Evolutionary conservation across 1,140 invertebrate species (phyloP).

Genomic region (Pachypsylla venusta): DNA sequence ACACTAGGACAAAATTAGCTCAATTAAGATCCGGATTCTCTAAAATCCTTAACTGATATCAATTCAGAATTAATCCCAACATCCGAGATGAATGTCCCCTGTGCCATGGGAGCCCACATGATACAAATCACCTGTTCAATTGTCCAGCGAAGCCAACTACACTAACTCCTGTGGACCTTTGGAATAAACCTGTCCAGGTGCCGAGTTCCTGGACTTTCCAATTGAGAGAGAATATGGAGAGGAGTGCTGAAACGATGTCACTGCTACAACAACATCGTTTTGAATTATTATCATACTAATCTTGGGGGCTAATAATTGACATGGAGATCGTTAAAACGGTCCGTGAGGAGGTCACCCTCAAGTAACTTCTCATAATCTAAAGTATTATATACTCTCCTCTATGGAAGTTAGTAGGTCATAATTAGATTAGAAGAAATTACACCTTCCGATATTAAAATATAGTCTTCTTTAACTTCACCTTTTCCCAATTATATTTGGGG

Average conservation of each 20-base stretch:
- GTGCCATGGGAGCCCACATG: not conserved
- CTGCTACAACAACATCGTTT: slow-evolving; percentile 9
- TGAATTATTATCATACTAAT: too few relatives aligned
- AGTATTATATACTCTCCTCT: too few relatives aligned
- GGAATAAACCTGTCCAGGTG: not conserved
- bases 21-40: slow-evolving; percentile 3
- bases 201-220: not conserved
- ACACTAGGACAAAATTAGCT: slow-evolving; percentile 1
- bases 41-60: not conserved
- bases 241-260: not conserved
- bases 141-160: not conserved
- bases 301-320: too few relatives aligned
- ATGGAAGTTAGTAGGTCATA: too few relatives aligned
- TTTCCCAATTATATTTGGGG: too few relatives aligned
- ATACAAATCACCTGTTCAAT: not conserved
- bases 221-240: not conserved
- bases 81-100: not conserved
- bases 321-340: too few relatives aligned
- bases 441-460: too few relatives aligned
- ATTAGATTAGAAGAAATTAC: too few relatives aligned
- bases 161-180: not conserved
- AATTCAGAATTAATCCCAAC: not conserved
- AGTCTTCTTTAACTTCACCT: too few relatives aligned
- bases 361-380: too few relatives aligned
- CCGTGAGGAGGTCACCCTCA: too few relatives aligned